These are phyloP conservation scores for Toxonevra muliebris DNA, from an alignment of 2,888 invertebrate species.

Conservation along the genomic window DNA sequence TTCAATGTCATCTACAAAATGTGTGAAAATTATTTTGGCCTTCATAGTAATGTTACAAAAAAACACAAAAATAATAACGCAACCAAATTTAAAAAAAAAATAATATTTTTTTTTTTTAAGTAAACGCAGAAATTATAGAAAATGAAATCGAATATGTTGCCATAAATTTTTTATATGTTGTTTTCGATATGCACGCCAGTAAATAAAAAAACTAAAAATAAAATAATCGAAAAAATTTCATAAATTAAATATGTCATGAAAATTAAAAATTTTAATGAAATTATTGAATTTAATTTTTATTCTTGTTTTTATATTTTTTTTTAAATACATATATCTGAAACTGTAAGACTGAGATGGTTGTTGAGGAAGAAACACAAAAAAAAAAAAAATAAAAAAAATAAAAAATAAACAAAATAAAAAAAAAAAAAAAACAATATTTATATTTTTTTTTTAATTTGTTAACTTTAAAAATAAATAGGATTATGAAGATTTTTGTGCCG, in stretches of 20 bases:
- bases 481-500: too few relatives aligned
- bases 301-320: constrained; percentile 20
- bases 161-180: constrained; percentile 16
- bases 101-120: constrained; percentile 5
- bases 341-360: constrained; percentile 63
- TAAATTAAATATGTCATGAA: constrained; percentile 1
- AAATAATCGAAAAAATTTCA: background rate
- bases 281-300: constrained; percentile 22
- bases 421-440: background rate
- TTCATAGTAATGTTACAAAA: constrained; percentile 12
- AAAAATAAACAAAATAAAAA: background rate
- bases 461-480: too few relatives aligned
- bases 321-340: constrained; percentile 53
- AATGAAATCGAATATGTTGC: constrained; percentile 27
- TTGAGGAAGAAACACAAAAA: constrained; percentile 45
- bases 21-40: background rate
- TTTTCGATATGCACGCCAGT: constrained; percentile 18
- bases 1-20: constrained; percentile 20
- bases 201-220: constrained; percentile 7
- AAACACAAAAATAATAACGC: background rate
- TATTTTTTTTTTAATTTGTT: too few relatives aligned
- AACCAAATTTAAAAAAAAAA: constrained; percentile 8
- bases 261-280: constrained; percentile 10
- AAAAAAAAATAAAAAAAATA: too few relatives aligned
- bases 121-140: constrained; percentile 1